Percentiles rank a stretch among this genome's conserved stretches.
Conservation (phyloP, 2,888 invertebrate species). For the Ptychoptera contaminata region DNA sequence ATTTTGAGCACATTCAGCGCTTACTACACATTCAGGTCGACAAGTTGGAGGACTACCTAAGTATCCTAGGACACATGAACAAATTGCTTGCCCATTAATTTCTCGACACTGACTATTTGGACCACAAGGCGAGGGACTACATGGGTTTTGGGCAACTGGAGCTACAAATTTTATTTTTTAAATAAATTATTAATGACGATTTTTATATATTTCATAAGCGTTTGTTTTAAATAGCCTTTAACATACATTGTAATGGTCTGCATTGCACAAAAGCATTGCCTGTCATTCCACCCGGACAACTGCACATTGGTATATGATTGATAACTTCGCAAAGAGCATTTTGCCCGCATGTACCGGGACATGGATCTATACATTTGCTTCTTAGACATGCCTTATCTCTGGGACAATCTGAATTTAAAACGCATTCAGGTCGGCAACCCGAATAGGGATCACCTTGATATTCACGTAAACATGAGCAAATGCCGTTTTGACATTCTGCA, state of each 20-base stretch:
- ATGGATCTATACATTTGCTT: conserved; percentile 55
- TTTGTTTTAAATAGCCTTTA: too few species aligned
- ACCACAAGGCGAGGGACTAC: conserved; percentile 46
- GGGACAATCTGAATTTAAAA: conserved; percentile 48
- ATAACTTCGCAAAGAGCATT: conserved; percentile 56
- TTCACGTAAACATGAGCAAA: conserved; percentile 49
- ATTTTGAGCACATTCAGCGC: conserved; percentile 49
- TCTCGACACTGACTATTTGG: conserved; percentile 46
- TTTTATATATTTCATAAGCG: too few species aligned
- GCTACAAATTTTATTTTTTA: conserved; percentile 32
- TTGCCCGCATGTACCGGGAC: conserved; percentile 51
- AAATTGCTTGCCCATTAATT: conserved; percentile 47
- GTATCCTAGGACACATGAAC: conserved; percentile 47
- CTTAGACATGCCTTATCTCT: conserved; percentile 46
- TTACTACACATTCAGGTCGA: conserved; percentile 52
- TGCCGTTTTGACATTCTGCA: conserved; percentile 48
- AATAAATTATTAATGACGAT: conserved; percentile 12
- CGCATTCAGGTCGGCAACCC: conserved; percentile 55
- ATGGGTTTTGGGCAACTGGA: conserved; percentile 29
- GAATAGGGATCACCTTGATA: conserved; percentile 47
- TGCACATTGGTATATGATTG: conserved; percentile 56
- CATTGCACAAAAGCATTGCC: conserved; percentile 55
- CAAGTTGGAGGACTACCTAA: conserved; percentile 51
- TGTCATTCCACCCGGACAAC: conserved; percentile 48
- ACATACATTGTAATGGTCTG: conserved; percentile 28